Conservation (phyloP, 2,888 invertebrate species). For the Agrotis puta region DNA sequence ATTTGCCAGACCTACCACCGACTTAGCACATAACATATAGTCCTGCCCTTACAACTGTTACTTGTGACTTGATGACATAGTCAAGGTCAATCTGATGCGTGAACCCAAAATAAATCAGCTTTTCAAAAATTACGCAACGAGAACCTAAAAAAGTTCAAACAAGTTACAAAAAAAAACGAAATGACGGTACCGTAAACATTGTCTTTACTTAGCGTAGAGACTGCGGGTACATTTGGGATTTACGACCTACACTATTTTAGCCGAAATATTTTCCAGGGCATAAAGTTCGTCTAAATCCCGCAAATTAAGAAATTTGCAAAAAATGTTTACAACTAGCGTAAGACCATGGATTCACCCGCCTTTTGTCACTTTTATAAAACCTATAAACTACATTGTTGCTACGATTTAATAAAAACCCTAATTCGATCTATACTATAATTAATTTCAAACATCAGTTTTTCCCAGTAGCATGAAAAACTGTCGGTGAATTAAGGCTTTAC, state of each 20-base stretch:
- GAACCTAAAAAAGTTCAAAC: not conserved
- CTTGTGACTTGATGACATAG: no score
- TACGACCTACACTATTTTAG: slow-evolving; percentile 15
- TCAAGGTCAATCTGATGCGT: no score
- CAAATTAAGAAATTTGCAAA: slow-evolving; percentile 1
- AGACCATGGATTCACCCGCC: no score
- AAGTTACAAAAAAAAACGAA: not conserved
- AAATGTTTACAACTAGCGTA: not conserved
- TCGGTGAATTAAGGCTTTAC: slow-evolving; percentile 34
- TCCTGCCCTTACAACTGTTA: no score
- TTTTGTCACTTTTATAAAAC: no score
- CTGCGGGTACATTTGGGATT: slow-evolving; percentile 20
- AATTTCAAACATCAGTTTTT: not conserved
- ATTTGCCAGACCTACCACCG: no score
- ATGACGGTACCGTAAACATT: slow-evolving; percentile 25
- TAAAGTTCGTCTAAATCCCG: not conserved
- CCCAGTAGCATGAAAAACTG: slow-evolving; percentile 8
- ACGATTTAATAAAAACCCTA: slow-evolving; percentile 3
- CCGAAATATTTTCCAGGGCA: slow-evolving; percentile 14
- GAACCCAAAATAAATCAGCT: not conserved
- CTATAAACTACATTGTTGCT: not conserved
- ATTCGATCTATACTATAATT: not conserved
- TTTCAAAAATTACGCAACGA: not conserved
- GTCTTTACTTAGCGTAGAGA: slow-evolving; percentile 12
- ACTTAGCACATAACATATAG: no score